Conservation (phyloP, 2,797 vertebrate species). For the Sebastes baramenuke region DNA sequence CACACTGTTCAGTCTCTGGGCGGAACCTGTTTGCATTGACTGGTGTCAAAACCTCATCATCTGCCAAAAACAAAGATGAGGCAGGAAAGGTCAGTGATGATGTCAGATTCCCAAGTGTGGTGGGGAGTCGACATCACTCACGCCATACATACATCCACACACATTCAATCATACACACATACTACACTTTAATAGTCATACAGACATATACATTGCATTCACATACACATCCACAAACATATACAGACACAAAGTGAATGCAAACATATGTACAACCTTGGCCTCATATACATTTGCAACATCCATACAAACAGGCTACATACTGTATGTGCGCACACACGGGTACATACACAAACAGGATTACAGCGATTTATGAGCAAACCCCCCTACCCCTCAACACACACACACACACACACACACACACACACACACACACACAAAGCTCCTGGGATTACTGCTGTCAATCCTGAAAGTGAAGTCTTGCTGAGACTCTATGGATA, state of each 20-base stretch:
- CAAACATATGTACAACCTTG: neutral
- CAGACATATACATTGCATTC: neutral
- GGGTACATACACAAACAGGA: neutral
- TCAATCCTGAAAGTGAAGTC: slow-evolving; percentile 46
- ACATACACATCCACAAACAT: neutral
- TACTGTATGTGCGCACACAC: neutral
- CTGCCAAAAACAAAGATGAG: slow-evolving; percentile 53
- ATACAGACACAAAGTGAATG: neutral
- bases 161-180: neutral
- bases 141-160: neutral
- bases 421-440: neutral
- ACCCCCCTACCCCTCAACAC: too few relatives aligned
- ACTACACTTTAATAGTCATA: neutral
- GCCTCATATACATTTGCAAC: neutral
- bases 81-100: slow-evolving; percentile 58
- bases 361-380: neutral
- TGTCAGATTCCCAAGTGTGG: slow-evolving; percentile 11
- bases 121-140: slow-evolving; percentile 33
- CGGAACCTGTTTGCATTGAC: neutral
- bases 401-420: neutral
- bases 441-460: slow-evolving; percentile 32
- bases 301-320: neutral
- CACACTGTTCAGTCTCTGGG: neutral
- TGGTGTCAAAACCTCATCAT: slow-evolving; percentile 65
- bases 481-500: slow-evolving; percentile 67